Conservation (phyloP, 2,113 vertebrate genomes). For the Macaca nemestrina region DNA sequence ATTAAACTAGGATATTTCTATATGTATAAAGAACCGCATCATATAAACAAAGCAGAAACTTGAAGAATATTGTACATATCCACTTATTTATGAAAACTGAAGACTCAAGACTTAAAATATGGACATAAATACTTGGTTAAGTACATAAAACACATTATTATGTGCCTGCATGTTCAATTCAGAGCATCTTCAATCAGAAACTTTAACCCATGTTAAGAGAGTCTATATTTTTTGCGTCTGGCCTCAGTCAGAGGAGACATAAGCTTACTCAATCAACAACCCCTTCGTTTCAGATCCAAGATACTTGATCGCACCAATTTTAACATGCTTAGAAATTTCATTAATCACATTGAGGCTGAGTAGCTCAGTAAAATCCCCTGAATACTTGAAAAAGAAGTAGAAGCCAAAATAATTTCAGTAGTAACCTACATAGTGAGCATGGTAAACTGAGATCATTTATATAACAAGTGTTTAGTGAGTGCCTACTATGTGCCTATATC, state of each 20-base stretch:
- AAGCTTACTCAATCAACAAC: constrained; percentile 25
- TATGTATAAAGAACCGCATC: neutral
- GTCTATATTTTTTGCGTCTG: neutral
- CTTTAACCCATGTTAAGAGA: neutral
- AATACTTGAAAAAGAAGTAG: constrained; percentile 36
- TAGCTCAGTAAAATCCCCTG: constrained; percentile 27
- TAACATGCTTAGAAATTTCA: constrained; percentile 55
- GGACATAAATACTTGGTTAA: constrained; percentile 12
- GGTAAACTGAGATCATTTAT: constrained; percentile 16
- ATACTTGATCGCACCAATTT: neutral
- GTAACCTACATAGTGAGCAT: neutral
- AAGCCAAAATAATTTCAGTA: constrained; percentile 48
- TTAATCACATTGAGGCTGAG: constrained; percentile 39
- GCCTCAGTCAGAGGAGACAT: constrained; percentile 21
- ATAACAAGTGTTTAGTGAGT: neutral
- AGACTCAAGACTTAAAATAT: neutral
- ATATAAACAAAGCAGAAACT: neutral
- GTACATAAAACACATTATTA: neutral
- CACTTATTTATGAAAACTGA: constrained; percentile 6
- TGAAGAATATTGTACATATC: neutral
- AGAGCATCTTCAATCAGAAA: constrained; percentile 24
- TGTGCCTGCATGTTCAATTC: neutral
- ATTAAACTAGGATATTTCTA: neutral
- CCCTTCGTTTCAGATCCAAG: constrained; percentile 14
- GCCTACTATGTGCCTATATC: neutral